Base-by-base conservation (phyloP, 2,113 vertebrate genomes). In the Atherinomorus stipes region DNA sequence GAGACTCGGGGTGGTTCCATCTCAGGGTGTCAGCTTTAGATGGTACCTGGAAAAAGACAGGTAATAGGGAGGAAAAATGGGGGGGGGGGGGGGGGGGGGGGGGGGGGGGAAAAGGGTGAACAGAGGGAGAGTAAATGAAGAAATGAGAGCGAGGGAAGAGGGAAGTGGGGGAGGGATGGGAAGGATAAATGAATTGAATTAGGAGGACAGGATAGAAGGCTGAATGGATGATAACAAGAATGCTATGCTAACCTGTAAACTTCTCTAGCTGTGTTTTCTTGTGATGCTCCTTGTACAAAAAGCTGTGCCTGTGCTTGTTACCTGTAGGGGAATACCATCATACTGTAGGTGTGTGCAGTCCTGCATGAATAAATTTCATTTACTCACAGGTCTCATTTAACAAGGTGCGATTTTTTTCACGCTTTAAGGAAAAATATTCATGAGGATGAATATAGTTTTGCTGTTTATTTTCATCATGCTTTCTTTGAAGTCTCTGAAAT, bases 291-390 rank as follows among this genome's bases (percentile, higher is more conserved):
- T 34, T 66, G 37, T 66, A 53, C 9, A 8, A 34, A 23, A 25
- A 28, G 13, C 18, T 53, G 34, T 42, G 22, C 53, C 13, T 25
- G 23, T 64, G 62, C n/a, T n/a, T 64, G 28, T 6, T 23, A 23
- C 11, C 22, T 52, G 37, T 38, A 16, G 4, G 12, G 49, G 7
- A 11, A 38, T 38, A 11, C 21, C 19, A 0, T 65, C 31, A 52
- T 38, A 31, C 5, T 1, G 12, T 64, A 22, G 0, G 10, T 4
- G 0, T 40, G 18, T 25, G 16, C 21, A 40, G 49, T 40, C 50
- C 50, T 66, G 52, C 53, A 40, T n/a, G 40, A 66, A 21, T 40
- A 18, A 15, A 28, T 42, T 37, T 53, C 9, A 66, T 42, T 66
- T 53, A 53, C 6, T n/a, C 0, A 66, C 37, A 42, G 40, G 64